Base-by-base conservation (phyloP, 2,888 invertebrate genomes). In the Xestia ashworthii region DNA sequence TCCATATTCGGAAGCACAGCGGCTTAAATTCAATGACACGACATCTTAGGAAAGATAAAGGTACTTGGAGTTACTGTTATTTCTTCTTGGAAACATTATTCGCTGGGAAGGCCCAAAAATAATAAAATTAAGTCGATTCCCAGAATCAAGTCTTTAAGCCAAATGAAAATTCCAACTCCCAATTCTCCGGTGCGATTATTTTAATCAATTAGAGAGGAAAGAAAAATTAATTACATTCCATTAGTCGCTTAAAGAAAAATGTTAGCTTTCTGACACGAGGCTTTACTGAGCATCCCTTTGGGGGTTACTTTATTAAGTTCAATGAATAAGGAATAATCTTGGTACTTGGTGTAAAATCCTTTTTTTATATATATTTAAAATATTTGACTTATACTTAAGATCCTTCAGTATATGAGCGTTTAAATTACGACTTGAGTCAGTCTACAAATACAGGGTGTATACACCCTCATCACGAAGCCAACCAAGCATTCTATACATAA, bases 171-270 rank as follows among this genome's bases (percentile, higher is more conserved):
- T 87, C 81, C 74, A 67, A 83, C 65, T 81, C 74, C 70, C 76
- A 83, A 76, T 76, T 55, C 70, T 79, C 76, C 41, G 25, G 53
- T 74, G 65, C 48, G 87, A 86, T 87, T 84, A 80, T 73, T 87
- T 81, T 82, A 88, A 81, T 84, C 82, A 76, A 82, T 82, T 87
- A 76, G 53, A 72, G 65, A 62, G 73, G 65, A 72, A 75, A 66
- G 65, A 77, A 74, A 87, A 84, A 80, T 73, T 77, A 79, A 83
- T 81, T 86, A 82, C 76, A 75, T 80, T 80, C 74, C 71, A 78
- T 84, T 84, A 77, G 68, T 53, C 44, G 64, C 60, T 78, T 64
- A 6, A 4, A 68, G 71, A 69, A 75, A 74, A 84, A 76, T 71
- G 48, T 65, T 86, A 50, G 46, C 66, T 76, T 55, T 78, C 41